Base-by-base conservation (phyloP, 37 sponge, comb jelly and placozoan species). In the Chondrilla cf. caribensis region DNA sequence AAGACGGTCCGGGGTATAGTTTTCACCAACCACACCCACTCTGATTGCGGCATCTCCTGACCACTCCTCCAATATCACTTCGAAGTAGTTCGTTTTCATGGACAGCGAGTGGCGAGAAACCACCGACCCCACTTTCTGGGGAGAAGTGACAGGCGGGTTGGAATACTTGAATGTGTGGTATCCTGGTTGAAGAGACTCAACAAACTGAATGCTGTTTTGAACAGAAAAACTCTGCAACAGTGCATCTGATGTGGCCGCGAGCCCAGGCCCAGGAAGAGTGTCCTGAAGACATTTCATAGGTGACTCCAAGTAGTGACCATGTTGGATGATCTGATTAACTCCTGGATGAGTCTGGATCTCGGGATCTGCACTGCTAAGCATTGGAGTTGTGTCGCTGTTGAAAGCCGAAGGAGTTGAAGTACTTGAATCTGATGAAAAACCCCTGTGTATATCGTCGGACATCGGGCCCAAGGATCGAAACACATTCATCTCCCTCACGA, bases 81-180 rank as follows among this genome's bases (percentile, higher is more conserved):
- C 92, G 81, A 85, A 92, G 43, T 92, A 92, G 14, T 75, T 60
- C 36, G 83, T 62, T 58, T 86, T 92, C 57, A 80, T 86, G 6
- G 73, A 77, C 0, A 91, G 65, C 7, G 81, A 82, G 0, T 51
- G 76, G 11, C 89, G 60, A 28, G 42, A 79, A 81, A 87, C 57
- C 37, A 82, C 25, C 44, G 77, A 87, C 18, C 88, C 71, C 17
- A 22, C n/a, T n/a, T n/a, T 59, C 2, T 28, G 68, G 3, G 28
- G 32, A 31, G 33, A 2, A 17, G 29, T 18, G n/a, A 17, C 32
- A 26, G 68, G 33, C 29, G 28, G n/a, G 68, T 28, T 26, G 4
- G 35, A 67, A 67, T 67, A 67, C 31, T 33, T n/a, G 17, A 67
- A 26, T 1, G 32, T 31, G 33, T 67, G 33, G 32, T 33, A 67